Evolutionary conservation across 2,888 invertebrate genomes (phyloP).

Genomic region (Dynastes tityus): DNA sequence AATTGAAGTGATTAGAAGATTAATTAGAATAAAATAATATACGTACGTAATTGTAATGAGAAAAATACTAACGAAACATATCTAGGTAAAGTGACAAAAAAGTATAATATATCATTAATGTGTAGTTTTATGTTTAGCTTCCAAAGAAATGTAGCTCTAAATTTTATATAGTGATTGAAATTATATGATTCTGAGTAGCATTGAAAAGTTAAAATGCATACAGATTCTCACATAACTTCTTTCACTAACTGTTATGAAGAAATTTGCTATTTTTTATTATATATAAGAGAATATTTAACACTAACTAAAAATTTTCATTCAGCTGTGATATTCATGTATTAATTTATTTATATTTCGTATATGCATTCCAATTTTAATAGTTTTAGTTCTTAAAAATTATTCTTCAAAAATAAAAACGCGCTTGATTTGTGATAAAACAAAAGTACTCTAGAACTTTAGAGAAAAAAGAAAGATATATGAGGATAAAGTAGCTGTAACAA

Average conservation of each 20-base stretch:
- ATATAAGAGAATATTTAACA: neutral
- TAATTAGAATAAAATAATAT: slow-evolving; percentile 2
- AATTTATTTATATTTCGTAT: no score
- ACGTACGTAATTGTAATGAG: neutral
- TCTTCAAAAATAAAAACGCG: neutral
- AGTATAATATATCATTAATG: neutral
- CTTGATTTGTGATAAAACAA: slow-evolving; percentile 15
- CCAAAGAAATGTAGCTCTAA: neutral
- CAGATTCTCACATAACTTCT: neutral
- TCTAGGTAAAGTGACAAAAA: slow-evolving; percentile 2
- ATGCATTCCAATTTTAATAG: neutral
- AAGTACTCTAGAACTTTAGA: neutral
- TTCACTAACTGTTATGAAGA: neutral
- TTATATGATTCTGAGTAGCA: neutral
- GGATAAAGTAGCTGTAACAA: neutral
- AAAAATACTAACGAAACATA: slow-evolving; percentile 17
- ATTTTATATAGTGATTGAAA: neutral
- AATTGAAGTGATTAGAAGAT: neutral
- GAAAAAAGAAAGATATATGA: slow-evolving; percentile 4
- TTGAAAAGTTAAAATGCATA: no score
- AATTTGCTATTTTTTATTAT: neutral
- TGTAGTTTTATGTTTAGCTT: neutral
- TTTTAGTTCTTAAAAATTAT: neutral
- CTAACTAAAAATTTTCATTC: neutral
- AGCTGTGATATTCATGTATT: neutral